Evolutionary conservation across 2,888 invertebrate genomes (phyloP).

Genomic region (Heteromyza rotundicornis): DNA sequence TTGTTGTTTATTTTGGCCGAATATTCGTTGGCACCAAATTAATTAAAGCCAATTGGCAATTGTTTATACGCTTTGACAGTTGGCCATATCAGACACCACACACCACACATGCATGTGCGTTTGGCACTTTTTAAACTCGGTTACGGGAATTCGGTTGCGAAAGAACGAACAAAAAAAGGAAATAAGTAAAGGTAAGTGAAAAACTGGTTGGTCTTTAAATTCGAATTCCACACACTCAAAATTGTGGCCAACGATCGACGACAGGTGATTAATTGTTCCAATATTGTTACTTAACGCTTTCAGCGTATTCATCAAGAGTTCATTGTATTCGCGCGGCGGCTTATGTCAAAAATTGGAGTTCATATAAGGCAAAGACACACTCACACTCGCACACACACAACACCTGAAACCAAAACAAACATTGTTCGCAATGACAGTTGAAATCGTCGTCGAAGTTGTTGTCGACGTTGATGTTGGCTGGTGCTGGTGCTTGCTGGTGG

Average conservation of each 20-base stretch:
- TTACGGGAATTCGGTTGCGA: not conserved
- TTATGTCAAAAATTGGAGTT: not conserved
- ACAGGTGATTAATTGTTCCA: constrained; percentile 55
- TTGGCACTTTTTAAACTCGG: not conserved
- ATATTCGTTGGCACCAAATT: constrained; percentile 43
- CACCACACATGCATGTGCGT: too few relatives aligned
- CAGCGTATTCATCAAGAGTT: constrained; percentile 10
- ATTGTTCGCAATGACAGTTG: constrained; percentile 11
- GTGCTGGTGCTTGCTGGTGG: not conserved
- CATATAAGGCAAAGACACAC: not conserved
- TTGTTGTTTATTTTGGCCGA: constrained; percentile 36
- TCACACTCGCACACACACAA: not conserved
- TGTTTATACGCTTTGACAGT: constrained; percentile 22
- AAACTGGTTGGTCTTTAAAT: not conserved
- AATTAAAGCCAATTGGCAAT: constrained; percentile 36
- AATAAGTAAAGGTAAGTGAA: not conserved
- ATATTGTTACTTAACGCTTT: constrained; percentile 51
- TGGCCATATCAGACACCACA: not conserved
- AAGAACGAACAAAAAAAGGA: not conserved
- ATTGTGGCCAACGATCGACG: constrained; percentile 36
- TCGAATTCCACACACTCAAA: not conserved
- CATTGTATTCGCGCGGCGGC: constrained; percentile 4
- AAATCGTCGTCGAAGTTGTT: not conserved
- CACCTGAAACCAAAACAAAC: constrained; percentile 3
- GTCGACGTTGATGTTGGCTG: not conserved